Conservation (phyloP, 2,797 vertebrate species). For the Fratercula arctica region DNA sequence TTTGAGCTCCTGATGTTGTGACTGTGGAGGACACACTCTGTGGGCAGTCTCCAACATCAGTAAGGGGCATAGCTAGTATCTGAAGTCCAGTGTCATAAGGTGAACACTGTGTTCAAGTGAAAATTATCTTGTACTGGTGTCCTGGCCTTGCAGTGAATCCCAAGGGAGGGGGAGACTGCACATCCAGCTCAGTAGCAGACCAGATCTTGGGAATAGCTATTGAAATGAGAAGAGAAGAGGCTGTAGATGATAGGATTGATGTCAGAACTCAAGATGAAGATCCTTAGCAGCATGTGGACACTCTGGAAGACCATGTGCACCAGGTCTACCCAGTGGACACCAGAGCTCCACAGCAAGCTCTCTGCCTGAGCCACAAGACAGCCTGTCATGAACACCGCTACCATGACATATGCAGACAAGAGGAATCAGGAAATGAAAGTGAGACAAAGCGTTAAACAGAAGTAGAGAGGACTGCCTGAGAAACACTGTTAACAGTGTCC, state of each 20-base stretch:
- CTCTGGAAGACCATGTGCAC: neutral
- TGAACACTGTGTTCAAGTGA: neutral
- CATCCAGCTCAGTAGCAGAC: neutral
- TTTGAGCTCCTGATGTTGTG: neutral
- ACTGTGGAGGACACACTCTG: neutral
- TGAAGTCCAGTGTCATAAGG: neutral
- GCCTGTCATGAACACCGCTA: neutral
- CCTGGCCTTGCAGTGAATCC: neutral
- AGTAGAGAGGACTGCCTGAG: neutral
- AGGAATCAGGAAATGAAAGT: neutral
- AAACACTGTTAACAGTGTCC: neutral
- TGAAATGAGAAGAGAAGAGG: neutral
- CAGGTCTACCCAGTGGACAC: neutral
- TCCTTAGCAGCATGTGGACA: neutral
- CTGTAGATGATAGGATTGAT: neutral
- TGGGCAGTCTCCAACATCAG: neutral
- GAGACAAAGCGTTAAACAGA: neutral
- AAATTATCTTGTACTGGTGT: neutral
- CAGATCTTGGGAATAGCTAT: neutral
- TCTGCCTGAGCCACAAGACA: neutral
- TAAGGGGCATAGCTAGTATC: neutral
- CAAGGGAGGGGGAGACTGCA: neutral
- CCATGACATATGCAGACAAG: too few species aligned
- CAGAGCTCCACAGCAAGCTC: neutral
- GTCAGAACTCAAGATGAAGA: neutral